A percentile compares a stretch with the other conserved stretches of the same genome.
phyloP scores from a whole-genome alignment of 2,888 invertebrate genomes.

The Mantis religiosa region DNA sequence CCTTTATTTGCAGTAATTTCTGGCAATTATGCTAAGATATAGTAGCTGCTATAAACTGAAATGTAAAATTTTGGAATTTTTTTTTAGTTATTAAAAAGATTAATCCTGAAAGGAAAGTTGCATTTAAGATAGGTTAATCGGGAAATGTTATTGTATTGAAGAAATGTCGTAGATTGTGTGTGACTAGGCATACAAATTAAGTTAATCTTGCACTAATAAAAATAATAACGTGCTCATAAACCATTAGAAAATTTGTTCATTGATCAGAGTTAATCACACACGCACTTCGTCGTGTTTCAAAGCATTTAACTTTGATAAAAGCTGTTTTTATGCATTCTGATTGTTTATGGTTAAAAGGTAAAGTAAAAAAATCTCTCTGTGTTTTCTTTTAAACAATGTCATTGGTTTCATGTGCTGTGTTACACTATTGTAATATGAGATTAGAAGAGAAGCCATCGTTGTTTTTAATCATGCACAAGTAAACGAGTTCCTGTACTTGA shows the following conservation, averaged over 20 bases:
- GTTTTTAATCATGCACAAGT: constrained; percentile 8
- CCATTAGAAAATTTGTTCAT: not conserved
- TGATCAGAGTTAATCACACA: not conserved
- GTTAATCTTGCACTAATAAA: not conserved
- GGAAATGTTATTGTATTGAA: not conserved
- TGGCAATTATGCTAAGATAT: constrained; percentile 17
- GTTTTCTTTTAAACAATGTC: not conserved
- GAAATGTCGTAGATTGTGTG: constrained; percentile 7
- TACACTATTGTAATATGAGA: not conserved
- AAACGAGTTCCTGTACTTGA: constrained; percentile 10
- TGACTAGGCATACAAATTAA: not conserved
- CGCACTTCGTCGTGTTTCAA: not conserved
- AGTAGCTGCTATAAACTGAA: constrained; percentile 25
- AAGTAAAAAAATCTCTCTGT: not conserved
- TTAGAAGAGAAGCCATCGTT: not conserved
- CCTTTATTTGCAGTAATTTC: constrained; percentile 8
- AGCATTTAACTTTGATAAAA: not conserved
- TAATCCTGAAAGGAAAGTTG: not conserved
- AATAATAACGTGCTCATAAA: not conserved
- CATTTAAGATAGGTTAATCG: not conserved
- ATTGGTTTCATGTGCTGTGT: not conserved
- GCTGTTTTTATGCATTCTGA: not conserved
- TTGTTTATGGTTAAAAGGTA: not conserved
- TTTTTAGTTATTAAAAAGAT: constrained; percentile 20
- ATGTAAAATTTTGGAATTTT: constrained; percentile 24